Base-by-base conservation (phyloP, 2,797 vertebrate genomes). In the Ceryle rudis region DNA sequence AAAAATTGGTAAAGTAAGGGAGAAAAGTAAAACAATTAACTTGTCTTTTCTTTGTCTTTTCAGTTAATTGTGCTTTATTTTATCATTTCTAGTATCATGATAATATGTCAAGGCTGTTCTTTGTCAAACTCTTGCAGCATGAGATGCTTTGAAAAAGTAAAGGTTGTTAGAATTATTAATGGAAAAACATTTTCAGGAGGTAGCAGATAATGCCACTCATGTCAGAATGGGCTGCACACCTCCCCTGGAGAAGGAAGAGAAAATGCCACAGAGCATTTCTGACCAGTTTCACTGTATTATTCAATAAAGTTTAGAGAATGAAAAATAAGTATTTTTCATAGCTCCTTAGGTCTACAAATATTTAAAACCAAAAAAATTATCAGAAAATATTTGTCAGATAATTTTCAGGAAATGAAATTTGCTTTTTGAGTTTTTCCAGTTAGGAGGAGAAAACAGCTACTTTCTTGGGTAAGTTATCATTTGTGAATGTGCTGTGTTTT, bases 281-380 rank as follows among this genome's bases (percentile, higher is more conserved):
- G 6, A 54, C 4, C 5, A 41, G 7, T 52, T 67, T 75, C 49
- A 55, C 6, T 39, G 4, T 51, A 29, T 79, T 58, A 75, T 29
- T 75, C 49, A 55, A 42, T 7, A 84, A 35, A 0, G 2, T 57
- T 69, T 44, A 60, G 22, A 62, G 26, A 81, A 79, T 57, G 18
- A 75, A 93, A 81, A 70, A 22, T 25, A 62, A 77, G 62, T 62
- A 31, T 42, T 78, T 88, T 44, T 71, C 57, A 61, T 42, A 39
- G 20, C 13, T 91, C 11, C 19, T 22, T 17, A 52, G 5, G 5
- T 67, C 33, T 83, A 82, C 15, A 88, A 64, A 69, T 55, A 81
- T 77, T 86, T 89, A 41, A 90, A 54, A 10, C 37, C 11, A 77
- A 89, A 81, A 80, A 89, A 82, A 49, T 14, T 62, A 33, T 26